Percentiles rank a stretch among this genome's conserved stretches.
These are phyloP conservation scores for Chrysodeixis includens DNA, from an alignment of 2,888 invertebrate genomes.

Conservation along the genomic window DNA sequence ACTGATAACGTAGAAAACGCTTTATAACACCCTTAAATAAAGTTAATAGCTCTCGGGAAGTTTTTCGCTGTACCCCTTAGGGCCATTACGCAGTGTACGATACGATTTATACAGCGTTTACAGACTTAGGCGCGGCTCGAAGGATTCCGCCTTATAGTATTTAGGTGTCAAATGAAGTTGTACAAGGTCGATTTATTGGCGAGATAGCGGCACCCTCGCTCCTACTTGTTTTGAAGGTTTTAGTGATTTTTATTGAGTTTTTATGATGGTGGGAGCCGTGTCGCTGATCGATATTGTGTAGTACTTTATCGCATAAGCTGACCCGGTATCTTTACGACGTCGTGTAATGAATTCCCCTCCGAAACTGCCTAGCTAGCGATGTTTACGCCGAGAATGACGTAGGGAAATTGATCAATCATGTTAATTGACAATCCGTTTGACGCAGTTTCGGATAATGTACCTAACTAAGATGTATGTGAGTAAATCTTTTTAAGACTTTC, in stretches of 20 bases:
- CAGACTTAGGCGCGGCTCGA: conserved; percentile 76
- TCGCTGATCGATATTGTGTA: conserved; percentile 49
- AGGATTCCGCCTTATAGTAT: conserved; percentile 77
- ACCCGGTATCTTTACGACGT: conserved; percentile 51
- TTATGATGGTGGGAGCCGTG: conserved; percentile 26
- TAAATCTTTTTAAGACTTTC: no score
- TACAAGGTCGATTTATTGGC: conserved; percentile 77
- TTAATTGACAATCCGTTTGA: background rate
- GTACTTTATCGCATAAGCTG: conserved; percentile 42
- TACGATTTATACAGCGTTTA: conserved; percentile 86
- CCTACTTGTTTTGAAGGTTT: conserved; percentile 50
- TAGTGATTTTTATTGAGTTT: conserved; percentile 57
- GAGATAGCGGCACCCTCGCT: conserved; percentile 68
- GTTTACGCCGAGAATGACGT: background rate
- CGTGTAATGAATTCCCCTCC: conserved; percentile 45
- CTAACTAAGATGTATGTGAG: background rate
- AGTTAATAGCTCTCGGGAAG: conserved; percentile 85
- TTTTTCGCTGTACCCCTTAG: conserved; percentile 85
- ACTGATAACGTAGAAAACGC: conserved; percentile 85
- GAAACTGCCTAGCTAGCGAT: conserved; percentile 7
- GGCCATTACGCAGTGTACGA: conserved; percentile 84
- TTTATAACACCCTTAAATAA: conserved; percentile 88
- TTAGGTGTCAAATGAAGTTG: conserved; percentile 81
- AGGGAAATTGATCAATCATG: background rate
- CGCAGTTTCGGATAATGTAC: background rate